Evolutionary conservation across 2,797 vertebrate genomes (phyloP), one percentile per base, ranked within the genome.

Genomic region (Triplophysa yarkandensis): DNA sequence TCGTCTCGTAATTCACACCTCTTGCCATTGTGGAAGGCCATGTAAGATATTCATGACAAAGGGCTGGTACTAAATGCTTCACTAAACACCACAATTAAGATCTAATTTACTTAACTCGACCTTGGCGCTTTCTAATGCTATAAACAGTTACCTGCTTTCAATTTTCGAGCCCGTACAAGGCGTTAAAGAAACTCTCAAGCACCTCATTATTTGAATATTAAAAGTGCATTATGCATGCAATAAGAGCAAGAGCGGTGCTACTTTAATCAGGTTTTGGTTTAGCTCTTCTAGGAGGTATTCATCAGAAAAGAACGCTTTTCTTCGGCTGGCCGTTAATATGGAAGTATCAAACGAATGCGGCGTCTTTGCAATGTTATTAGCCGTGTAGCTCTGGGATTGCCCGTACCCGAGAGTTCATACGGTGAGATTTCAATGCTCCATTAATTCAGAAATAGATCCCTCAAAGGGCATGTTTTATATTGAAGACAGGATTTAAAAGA

Each of bases 51-150:
- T 79, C 73, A 79, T 72, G 80, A 70, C 77, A 69, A 71, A 63
- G 80, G 60, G 73, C 60, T 71, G 48, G 58, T 41, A 30, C 72
- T 69, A 19, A 61, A 79, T 21, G 75, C 74, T 62, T 79, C 27
- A 44, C 67, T 83, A 71, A 79, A 83, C 66, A 79, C 55, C 52
- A 62, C 78, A 81, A 83, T 81, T 83, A 81, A 82, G 77, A 83
- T 68, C 77, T 30, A 61, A 77, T 79, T 79, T 81, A 65, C 66
- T 66, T 76, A 65, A 64, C 67, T 50, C 74, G 82, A 83, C 82
- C 82, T 81, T 77, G 77, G 68, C 36, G 39, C 68, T 67, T 63
- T 74, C 67, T 81, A 77, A 76, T 50, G 54, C 74, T 62, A 65
- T 57, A 54, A 78, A 60, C 79, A 55, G 9, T 72, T 79, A 77